A percentile compares a stretch with the other conserved stretches of the same genome.
These are phyloP conservation scores for Dicyrtomina minuta DNA, from an alignment of 2,888 invertebrate species.

Conservation along the genomic window DNA sequence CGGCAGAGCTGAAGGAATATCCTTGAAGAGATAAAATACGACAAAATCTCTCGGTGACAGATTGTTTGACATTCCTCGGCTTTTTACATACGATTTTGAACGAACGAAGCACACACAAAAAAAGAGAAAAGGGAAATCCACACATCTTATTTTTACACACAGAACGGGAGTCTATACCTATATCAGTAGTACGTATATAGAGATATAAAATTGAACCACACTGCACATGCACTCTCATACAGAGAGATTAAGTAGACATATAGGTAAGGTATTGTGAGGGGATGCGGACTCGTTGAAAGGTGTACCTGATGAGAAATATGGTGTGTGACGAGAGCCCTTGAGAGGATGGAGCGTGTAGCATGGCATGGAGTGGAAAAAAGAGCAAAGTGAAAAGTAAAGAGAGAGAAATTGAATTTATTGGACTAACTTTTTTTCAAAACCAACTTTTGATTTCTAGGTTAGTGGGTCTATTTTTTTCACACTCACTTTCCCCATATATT, in stretches of 20 bases:
- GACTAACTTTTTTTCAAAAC: conserved; percentile 2
- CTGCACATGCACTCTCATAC: no score
- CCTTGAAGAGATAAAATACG: conserved; percentile 4
- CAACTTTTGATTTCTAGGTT: conserved; percentile 16
- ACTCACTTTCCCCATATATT: no score
- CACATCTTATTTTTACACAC: not conserved
- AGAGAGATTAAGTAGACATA: not conserved
- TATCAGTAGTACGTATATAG: not conserved
- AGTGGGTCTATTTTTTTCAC: conserved; percentile 10
- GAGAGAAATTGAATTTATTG: conserved; percentile 2
- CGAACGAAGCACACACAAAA: not conserved
- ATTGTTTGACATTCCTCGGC: conserved; percentile 3
- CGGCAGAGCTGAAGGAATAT: no score
- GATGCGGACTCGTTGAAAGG: not conserved
- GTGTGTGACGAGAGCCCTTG: not conserved
- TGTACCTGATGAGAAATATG: not conserved
- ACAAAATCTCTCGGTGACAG: conserved; percentile 3
- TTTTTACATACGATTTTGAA: not conserved
- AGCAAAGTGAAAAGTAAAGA: not conserved
- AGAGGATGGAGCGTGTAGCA: not conserved
- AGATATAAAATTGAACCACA: no score
- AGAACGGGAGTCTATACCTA: not conserved
- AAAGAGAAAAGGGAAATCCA: not conserved
- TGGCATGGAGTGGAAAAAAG: not conserved
- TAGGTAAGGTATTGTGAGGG: no score